These are phyloP conservation scores for Luehdorfia chinensis DNA, from an alignment of 1,140 invertebrate genomes.

Conservation along the genomic window DNA sequence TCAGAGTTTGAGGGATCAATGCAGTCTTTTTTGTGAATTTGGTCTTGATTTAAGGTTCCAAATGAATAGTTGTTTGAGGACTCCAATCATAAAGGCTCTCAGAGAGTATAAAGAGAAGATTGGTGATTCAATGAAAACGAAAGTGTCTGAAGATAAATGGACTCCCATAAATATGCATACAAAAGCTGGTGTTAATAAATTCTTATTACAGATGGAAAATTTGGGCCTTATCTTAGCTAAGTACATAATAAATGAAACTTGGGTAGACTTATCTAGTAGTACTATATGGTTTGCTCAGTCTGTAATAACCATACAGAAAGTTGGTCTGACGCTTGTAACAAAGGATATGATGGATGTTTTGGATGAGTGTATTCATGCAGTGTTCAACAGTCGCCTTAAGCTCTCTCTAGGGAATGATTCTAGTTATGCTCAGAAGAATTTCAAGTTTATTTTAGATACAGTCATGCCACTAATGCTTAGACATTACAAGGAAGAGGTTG, in stretches of 20 bases:
- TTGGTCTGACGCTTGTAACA: constrained; percentile 70
- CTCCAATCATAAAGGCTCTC: constrained; percentile 76
- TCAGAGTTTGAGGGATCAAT: constrained; percentile 85
- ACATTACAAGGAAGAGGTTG: constrained; percentile 68
- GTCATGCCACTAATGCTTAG: constrained; percentile 70
- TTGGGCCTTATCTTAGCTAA: constrained; percentile 74
- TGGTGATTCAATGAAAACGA: constrained; percentile 70
- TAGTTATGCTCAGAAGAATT: constrained; percentile 72
- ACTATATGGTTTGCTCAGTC: constrained; percentile 76
- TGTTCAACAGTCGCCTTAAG: constrained; percentile 68
- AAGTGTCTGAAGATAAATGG: constrained; percentile 74
- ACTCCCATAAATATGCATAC: constrained; percentile 75
- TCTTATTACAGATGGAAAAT: constrained; percentile 71
- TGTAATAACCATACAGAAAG: constrained; percentile 66
- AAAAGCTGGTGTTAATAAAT: constrained; percentile 71
- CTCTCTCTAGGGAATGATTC: constrained; percentile 63
- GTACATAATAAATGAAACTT: constrained; percentile 75
- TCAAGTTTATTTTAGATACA: constrained; percentile 71
- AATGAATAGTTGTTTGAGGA: constrained; percentile 86
- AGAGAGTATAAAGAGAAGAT: constrained; percentile 72
- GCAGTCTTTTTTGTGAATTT: constrained; percentile 78
- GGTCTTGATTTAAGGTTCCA: constrained; percentile 86
- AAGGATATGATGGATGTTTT: constrained; percentile 73
- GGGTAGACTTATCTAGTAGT: constrained; percentile 75
- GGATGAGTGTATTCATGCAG: constrained; percentile 68